Evolutionary conservation across 2,797 vertebrate species (phyloP), one percentile per base, ranked within the genome.

Genomic region (Pempheris klunzingeri): DNA sequence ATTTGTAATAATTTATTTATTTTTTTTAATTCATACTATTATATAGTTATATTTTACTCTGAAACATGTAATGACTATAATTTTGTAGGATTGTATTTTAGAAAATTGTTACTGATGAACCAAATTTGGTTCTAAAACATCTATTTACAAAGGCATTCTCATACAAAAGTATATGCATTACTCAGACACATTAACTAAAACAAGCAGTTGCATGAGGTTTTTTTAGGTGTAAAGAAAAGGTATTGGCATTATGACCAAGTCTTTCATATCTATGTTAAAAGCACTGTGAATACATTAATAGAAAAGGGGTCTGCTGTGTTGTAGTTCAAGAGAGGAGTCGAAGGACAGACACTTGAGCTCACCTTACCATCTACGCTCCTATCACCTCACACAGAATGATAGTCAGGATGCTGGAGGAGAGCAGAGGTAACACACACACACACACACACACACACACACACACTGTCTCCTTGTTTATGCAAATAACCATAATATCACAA

Each of bases 401-500:
- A 97, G 96, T 85, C 98, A 97, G 91, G 98, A 98, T 10, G 94
- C 94, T 20, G 97, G 96, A 47, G 95, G 96, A 0, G 97, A 98
- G 38, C 97, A 98, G 91, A 99, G 98, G 98, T 98, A 92, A 80
- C 47, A 0, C 17, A 63, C 32, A 13, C 10, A 1, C n/a, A n/a
- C n/a, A n/a, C n/a, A n/a, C n/a, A n/a, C n/a, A n/a, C n/a, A n/a
- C n/a, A n/a, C n/a, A n/a, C n/a, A 24, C 60, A 32, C 46, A 20
- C 26, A 46, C 3, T 12, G 17, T 39, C 44, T 34, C 4, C 24
- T 52, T 50, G 8, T 76, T 53, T 58, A 24, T 57, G 39, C 39
- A 55, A 17, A 49, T 22, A 20, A 22, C 44, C 12, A 26, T 18
- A 17, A 32, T 11, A 34, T 14, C 9, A 34, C 30, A 22, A 41